Base-by-base conservation (phyloP, 2,113 vertebrate species). In the Zapornia atra region DNA sequence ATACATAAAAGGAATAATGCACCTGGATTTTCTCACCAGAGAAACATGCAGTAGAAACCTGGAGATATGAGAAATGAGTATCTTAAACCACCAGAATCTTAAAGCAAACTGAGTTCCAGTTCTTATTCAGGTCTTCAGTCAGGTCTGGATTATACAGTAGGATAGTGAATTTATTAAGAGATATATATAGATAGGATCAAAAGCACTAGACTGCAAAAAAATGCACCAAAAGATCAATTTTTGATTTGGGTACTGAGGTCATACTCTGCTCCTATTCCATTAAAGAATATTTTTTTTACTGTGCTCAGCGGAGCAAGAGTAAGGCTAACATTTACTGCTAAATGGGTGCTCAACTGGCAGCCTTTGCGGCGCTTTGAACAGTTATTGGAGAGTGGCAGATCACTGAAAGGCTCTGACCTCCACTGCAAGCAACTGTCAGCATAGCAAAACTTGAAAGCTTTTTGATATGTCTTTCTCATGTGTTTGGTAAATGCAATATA, bases 221-320 rank as follows among this genome's bases (percentile, higher is more conserved):
- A 80, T 14, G 29, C 83, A 61, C 53, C 4, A 5, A 82, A 87
- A 89, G 83, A 92, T 95, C 90, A 87, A 82, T 66, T 93, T 96
- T 92, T 92, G 69, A 86, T 95, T 95, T 79, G 66, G 54, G 42
- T 92, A 87, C 89, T 87, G 91, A 95, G 81, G 92, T 94, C 91
- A 73, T 15, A 95, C 81, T 53, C 80, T 89, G 73, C 61, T 89
- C 60, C 81, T 63, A 10, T 87, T 94, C 89, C 69, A 91, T 94
- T 79, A 96, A 93, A 91, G 73, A 20, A 72, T 46, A 7, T 11
- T 75, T 94, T 94, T 79, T 7, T 79, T 7, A 25, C 63, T 22
- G 65, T 79, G 54, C 81, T 96, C 95, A 92, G 70, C 26, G 63
- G 81, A 94, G 82, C 90, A 93, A 69, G 42, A 85, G 63, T 53